These are phyloP conservation scores for Rhinatrema bivittatum DNA, from an alignment of 2,797 vertebrate genomes.

Conservation along the genomic window DNA sequence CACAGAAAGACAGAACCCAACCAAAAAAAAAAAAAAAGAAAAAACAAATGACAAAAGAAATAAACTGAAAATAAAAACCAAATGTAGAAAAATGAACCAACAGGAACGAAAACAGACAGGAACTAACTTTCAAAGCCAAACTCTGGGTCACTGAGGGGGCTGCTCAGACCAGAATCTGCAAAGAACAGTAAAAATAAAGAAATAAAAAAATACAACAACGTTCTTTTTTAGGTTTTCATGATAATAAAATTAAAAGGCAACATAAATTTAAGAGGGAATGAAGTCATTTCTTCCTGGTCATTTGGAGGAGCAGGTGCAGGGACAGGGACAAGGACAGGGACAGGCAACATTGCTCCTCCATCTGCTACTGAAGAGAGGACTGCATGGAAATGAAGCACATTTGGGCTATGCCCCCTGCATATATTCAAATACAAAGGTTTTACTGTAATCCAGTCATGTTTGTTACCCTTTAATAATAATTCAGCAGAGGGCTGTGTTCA, in stretches of 20 bases:
- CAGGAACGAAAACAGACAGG: conserved; percentile 60
- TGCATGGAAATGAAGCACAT: too few relatives aligned
- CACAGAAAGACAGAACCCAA: conserved; percentile 28
- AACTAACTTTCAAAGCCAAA: conserved; percentile 98
- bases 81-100: conserved; percentile 49
- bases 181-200: conserved; percentile 81
- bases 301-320: background rate
- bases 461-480: too few relatives aligned
- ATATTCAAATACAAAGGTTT: too few relatives aligned
- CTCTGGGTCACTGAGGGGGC: conserved; percentile 91
- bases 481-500: too few relatives aligned
- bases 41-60: background rate
- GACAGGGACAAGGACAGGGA: background rate
- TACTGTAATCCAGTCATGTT: too few relatives aligned
- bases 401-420: too few relatives aligned
- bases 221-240: conserved; percentile 28
- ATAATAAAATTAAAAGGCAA: conserved; percentile 41
- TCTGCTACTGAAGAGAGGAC: background rate
- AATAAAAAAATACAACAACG: conserved; percentile 55
- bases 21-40: conserved; percentile 35
- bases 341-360: conserved; percentile 29
- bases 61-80: conserved; percentile 19
- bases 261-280: conserved; percentile 38
- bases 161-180: conserved; percentile 96
- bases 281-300: conserved; percentile 3